Percentiles rank a stretch among this genome's conserved stretches.
Evolutionary conservation across 92 coral and sea anemone genomes (phyloP).

Genomic region (Epizoanthus fatuus): DNA sequence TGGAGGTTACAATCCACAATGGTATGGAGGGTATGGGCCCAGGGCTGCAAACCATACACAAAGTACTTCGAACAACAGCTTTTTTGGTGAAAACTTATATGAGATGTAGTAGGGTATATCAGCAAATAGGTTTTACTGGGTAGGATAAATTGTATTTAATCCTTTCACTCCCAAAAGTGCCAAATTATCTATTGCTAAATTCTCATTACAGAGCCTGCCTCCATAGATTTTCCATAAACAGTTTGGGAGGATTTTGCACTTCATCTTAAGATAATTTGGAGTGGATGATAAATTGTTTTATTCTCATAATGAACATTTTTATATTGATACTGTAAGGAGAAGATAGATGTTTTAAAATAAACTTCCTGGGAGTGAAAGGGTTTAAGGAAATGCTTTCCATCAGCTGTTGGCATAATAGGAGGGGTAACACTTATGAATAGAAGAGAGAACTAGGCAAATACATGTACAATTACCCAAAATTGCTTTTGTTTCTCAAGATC

Average conservation of each 20-base stretch:
- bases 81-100: slow-evolving; percentile 30
- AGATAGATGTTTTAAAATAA: slow-evolving; percentile 7
- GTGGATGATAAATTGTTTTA: no score
- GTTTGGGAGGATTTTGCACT: slow-evolving; percentile 8
- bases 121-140: slow-evolving; percentile 35
- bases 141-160: neutral
- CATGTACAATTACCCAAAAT: no score
- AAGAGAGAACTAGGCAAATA: no score
- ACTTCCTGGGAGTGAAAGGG: neutral
- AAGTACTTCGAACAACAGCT: slow-evolving; percentile 29
- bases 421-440: no score
- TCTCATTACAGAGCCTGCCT: neutral
- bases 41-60: slow-evolving; percentile 28
- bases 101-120: slow-evolving; percentile 35
- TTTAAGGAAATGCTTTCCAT: neutral
- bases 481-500: no score
- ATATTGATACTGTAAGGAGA: slow-evolving; percentile 10
- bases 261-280: neutral
- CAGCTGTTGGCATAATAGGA: no score
- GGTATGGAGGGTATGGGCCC: slow-evolving; percentile 28
- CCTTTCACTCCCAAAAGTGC: slow-evolving; percentile 24
- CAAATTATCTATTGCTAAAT: slow-evolving; percentile 14
- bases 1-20: slow-evolving; percentile 35
- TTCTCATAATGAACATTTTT: neutral
- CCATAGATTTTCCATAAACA: no score